phyloP scores from a whole-genome alignment of 2,797 vertebrate genomes.

The Sebastes nivosus region DNA sequence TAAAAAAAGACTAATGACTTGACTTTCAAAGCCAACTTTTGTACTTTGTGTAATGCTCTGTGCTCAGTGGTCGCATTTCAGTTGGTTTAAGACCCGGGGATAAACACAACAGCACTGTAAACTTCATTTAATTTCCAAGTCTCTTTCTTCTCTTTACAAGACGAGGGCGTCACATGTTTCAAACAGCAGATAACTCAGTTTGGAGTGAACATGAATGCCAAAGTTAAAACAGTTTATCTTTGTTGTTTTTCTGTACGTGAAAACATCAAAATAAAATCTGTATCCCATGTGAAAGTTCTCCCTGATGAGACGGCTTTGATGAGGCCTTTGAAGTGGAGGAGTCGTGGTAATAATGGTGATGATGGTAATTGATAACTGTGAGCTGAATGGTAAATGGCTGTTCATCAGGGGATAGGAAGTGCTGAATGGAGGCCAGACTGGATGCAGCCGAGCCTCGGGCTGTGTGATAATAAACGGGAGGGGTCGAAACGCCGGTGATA shows the following conservation, averaged over 20 bases:
- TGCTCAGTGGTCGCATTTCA: neutral
- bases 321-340: slow-evolving; percentile 72
- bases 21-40: neutral
- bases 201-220: slow-evolving; percentile 57
- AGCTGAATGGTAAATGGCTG: slow-evolving; percentile 71
- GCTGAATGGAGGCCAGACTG: slow-evolving; percentile 66
- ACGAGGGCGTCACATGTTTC: slow-evolving; percentile 48
- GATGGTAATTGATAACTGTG: slow-evolving; percentile 75
- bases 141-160: slow-evolving; percentile 14
- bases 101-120: neutral
- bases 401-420: slow-evolving; percentile 74
- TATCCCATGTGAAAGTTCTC: slow-evolving; percentile 70
- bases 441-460: slow-evolving; percentile 62
- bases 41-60: neutral
- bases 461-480: slow-evolving; percentile 76
- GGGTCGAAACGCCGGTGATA: slow-evolving; percentile 65
- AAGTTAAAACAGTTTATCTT: slow-evolving; percentile 61
- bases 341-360: slow-evolving; percentile 61
- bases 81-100: neutral
- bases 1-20: neutral
- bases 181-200: slow-evolving; percentile 58
- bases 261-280: slow-evolving; percentile 64
- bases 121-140: neutral
- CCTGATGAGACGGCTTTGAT: slow-evolving; percentile 66
- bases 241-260: slow-evolving; percentile 58